A percentile compares a stretch with the other conserved stretches of the same genome.
phyloP scores from a whole-genome alignment of 2,797 vertebrate species.

The Harpagifer antarcticus region DNA sequence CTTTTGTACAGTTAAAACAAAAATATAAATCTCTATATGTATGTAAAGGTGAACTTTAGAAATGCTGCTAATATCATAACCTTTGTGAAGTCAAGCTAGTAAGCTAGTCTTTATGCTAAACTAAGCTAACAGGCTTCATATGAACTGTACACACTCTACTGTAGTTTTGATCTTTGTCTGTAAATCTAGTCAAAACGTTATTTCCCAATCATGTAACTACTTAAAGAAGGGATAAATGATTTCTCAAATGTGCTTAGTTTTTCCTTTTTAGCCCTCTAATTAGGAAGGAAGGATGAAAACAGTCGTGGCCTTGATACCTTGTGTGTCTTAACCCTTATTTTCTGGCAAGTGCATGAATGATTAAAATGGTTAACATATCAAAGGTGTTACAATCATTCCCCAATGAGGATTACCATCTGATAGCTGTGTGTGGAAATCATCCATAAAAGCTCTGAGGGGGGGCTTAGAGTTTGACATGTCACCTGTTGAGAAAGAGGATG shows the following conservation, averaged over 20 bases:
- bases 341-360: constrained; percentile 16
- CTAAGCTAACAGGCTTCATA: neutral
- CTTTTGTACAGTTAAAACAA: too few species aligned
- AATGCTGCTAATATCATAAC: neutral
- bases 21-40: too few species aligned
- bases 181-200: constrained; percentile 7
- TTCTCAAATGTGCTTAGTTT: constrained; percentile 50
- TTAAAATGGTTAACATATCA: constrained; percentile 44
- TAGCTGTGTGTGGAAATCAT: constrained; percentile 46
- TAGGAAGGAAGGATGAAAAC: constrained; percentile 2
- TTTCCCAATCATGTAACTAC: neutral
- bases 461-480: constrained; percentile 41
- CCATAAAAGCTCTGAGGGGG: constrained; percentile 44
- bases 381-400: constrained; percentile 53
- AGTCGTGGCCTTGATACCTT: constrained; percentile 31
- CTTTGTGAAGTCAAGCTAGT: neutral
- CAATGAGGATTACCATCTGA: constrained; percentile 41
- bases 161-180: neutral
- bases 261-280: constrained; percentile 16
- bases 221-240: neutral
- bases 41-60: too few species aligned
- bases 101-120: neutral
- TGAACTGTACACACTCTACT: neutral
- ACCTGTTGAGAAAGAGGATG: constrained; percentile 50
- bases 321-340: constrained; percentile 30